Conservation (phyloP, 2,113 vertebrate genomes). For the Orycteropus afer region DNA sequence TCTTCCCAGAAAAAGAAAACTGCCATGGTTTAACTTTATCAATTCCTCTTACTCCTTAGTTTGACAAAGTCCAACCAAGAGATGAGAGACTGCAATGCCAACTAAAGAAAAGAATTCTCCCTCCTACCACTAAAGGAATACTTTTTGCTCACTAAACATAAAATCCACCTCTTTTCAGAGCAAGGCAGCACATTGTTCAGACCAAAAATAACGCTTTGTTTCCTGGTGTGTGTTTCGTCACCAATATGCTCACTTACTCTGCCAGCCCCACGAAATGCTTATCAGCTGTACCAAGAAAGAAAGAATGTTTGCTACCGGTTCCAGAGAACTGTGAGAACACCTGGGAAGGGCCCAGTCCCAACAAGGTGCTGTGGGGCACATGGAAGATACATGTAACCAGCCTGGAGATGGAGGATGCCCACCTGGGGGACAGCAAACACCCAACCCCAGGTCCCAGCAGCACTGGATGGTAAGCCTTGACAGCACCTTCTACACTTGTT, state of each 20-base stretch:
- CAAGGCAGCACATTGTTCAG: slow-evolving; percentile 7
- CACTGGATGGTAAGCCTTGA: not conserved
- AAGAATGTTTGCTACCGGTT: not conserved
- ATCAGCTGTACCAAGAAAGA: not conserved
- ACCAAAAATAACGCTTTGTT: slow-evolving; percentile 51
- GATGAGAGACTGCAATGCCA: not conserved
- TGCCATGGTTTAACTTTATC: not conserved
- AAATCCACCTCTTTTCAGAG: slow-evolving; percentile 45
- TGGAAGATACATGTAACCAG: not conserved
- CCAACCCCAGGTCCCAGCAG: not conserved
- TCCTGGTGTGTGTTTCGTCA: not conserved
- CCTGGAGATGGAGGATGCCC: not conserved
- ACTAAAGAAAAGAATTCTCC: not conserved
- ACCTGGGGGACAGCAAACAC: not conserved
- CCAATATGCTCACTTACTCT: not conserved
- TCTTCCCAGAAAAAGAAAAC: not conserved
- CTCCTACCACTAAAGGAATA: not conserved
- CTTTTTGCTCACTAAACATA: slow-evolving; percentile 1
- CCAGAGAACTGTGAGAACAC: not conserved
- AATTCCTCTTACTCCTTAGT: not conserved
- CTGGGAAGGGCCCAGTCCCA: not conserved
- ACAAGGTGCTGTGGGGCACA: not conserved
- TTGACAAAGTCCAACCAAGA: not conserved
- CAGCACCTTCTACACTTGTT: accelerated
- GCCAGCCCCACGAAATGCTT: not conserved